phyloP scores from a whole-genome alignment of 2,888 invertebrate genomes.

The Drosophila limbata region DNA sequence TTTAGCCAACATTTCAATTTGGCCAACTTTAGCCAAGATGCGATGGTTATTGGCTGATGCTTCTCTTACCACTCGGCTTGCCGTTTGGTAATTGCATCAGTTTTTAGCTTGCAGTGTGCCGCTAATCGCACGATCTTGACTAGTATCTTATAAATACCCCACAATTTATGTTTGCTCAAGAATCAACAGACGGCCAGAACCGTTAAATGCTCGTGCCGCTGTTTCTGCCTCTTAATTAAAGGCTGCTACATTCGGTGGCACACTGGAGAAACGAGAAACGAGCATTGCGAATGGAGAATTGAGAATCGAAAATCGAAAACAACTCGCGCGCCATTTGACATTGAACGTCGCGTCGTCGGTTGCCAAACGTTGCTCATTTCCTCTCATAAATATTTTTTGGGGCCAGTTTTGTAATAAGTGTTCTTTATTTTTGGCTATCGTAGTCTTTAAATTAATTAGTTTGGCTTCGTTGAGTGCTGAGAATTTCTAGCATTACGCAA shows the following conservation, averaged over 20 bases:
- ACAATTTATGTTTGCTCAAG: conserved; percentile 76
- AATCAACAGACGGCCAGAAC: conserved; percentile 46
- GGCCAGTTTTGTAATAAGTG: conserved; percentile 65
- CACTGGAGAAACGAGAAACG: conserved; percentile 16
- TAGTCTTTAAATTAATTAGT: conserved; percentile 58
- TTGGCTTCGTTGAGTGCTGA: conserved; percentile 47
- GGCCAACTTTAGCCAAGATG: conserved; percentile 49
- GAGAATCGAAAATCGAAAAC: conserved; percentile 46
- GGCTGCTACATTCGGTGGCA: conserved; percentile 27
- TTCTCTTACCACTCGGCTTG: conserved; percentile 23
- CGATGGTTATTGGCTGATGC: conserved; percentile 35
- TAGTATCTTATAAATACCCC: conserved; percentile 74
- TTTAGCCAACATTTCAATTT: conserved; percentile 69
- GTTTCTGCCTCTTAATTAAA: conserved; percentile 58
- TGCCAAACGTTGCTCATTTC: conserved; percentile 51
- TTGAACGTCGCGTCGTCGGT: conserved; percentile 55
- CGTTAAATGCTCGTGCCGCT: conserved; percentile 69
- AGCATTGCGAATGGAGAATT: conserved; percentile 29
- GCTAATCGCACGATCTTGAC: conserved; percentile 68
- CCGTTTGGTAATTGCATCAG: conserved; percentile 44
- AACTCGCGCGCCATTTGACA: conserved; percentile 66
- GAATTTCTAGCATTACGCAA: conserved; percentile 60
- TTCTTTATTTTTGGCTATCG: conserved; percentile 15
- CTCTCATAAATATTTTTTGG: conserved; percentile 67
- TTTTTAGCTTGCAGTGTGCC: conserved; percentile 11